These are phyloP conservation scores for Drosophila flavopinicola DNA, from an alignment of 2,888 invertebrate genomes.

Conservation along the genomic window DNA sequence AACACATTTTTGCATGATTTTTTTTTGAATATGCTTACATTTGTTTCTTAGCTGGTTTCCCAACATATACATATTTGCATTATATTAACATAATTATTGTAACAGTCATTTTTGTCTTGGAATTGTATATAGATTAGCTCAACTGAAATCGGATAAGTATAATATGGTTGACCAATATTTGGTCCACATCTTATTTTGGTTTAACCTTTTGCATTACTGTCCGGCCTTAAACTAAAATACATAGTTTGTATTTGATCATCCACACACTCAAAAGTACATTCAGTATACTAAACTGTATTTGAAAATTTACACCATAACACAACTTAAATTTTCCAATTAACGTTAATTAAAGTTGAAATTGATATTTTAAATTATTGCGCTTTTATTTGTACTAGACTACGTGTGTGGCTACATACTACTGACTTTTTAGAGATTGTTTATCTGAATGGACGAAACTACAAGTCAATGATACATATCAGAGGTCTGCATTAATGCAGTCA, in stretches of 20 bases:
- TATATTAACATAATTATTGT: not conserved
- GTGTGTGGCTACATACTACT: slow-evolving; percentile 38
- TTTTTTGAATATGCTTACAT: slow-evolving; percentile 9
- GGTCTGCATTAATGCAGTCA: too few species aligned
- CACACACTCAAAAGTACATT: slow-evolving; percentile 2
- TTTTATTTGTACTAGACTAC: slow-evolving; percentile 25
- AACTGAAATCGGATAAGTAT: slow-evolving; percentile 6
- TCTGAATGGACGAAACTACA: slow-evolving; percentile 45
- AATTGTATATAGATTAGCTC: slow-evolving; percentile 14
- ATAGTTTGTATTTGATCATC: slow-evolving; percentile 1
- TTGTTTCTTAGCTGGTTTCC: not conserved
- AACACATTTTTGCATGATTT: slow-evolving; percentile 34
- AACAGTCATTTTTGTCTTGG: slow-evolving; percentile 2
- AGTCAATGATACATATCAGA: slow-evolving; percentile 9
- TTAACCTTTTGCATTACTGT: slow-evolving; percentile 66
- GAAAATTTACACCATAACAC: slow-evolving; percentile 55
- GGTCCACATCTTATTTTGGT: slow-evolving; percentile 45
- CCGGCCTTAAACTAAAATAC: slow-evolving; percentile 1
- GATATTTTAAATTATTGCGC: slow-evolving; percentile 20
- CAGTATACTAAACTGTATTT: not conserved
- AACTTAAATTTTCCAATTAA: slow-evolving; percentile 21
- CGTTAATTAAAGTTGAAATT: slow-evolving; percentile 25
- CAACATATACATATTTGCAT: not conserved
- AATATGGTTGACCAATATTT: slow-evolving; percentile 36
- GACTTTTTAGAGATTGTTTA: slow-evolving; percentile 26